Base-by-base conservation (phyloP, 1,140 invertebrate genomes). In the Ceratina australensis region DNA sequence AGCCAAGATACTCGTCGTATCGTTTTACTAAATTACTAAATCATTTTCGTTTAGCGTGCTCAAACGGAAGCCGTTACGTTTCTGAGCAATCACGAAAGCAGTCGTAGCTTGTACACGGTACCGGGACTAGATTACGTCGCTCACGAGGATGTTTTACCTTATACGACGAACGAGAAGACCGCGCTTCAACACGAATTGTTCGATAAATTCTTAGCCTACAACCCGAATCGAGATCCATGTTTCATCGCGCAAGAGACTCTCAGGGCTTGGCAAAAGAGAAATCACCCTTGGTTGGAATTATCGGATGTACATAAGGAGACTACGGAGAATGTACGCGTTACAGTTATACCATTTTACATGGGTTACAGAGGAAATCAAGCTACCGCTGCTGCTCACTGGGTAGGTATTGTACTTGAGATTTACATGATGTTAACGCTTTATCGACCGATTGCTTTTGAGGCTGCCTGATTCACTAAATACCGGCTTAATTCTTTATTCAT, bases 21-120 rank as follows among this genome's bases (percentile, higher is more conserved):
- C n/a, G n/a, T n/a, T n/a, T n/a, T n/a, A n/a, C n/a, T 64, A 28
- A 15, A 20, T 24, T 42, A 42, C 2, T 20, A 78, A 49, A 49
- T 71, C 22, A 72, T 28, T 83, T 75, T 65, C 8, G 88, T 92
- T 24, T 86, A 98, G 97, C 94, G 98, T 88, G 97, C 98, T 8
- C 98, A 99, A 93, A 98, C 98, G 56, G 98, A 99, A 93, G 97
- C 98, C 47, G 98, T 99, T 0, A 99, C 98, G n/a, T 99, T 99
- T 93, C 92, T 99, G 26, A 98, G 98, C 5, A 98, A 98, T 90
- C 98, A 98, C 91, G 98, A 99, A 90, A 98, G 97, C 20, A 98
- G 96, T 88, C 93, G 97, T 52, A 97, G 96, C 90, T 92, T 99
- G 12, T 99, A 99, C 92, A 97, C 98, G 0, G 98, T 99, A 85